A percentile compares a stretch with the other conserved stretches of the same genome.
These are phyloP conservation scores for Marmota flaviventris DNA, from an alignment of 2,113 vertebrate genomes.

Conservation along the genomic window DNA sequence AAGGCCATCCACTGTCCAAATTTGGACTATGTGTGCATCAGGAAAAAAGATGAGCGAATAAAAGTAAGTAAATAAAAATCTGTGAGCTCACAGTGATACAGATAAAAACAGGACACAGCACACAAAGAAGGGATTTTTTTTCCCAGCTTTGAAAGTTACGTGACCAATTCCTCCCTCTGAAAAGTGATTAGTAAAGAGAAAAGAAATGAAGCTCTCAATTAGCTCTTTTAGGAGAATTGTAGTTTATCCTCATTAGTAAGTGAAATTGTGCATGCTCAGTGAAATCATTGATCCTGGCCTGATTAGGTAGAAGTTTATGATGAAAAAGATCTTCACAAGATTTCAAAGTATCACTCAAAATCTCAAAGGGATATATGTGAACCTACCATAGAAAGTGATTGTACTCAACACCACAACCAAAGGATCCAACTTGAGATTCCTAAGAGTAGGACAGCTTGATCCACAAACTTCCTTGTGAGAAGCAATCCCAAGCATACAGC, in stretches of 20 bases:
- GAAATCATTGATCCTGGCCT: neutral
- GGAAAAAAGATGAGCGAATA: neutral
- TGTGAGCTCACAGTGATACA: neutral
- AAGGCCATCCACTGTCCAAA: neutral
- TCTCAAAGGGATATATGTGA: neutral
- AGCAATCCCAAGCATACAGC: neutral
- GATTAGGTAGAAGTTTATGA: neutral
- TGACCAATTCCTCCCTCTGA: neutral
- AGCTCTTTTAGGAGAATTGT: neutral
- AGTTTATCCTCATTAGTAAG: neutral
- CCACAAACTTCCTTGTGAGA: neutral
- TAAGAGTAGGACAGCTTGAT: neutral
- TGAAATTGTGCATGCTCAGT: neutral
- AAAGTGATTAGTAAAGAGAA: neutral
- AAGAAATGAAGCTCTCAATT: neutral
- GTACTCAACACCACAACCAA: neutral
- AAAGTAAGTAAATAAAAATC: neutral
- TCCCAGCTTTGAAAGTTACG: neutral
- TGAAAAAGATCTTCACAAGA: neutral
- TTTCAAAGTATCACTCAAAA: conserved; percentile 17
- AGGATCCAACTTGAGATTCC: neutral
- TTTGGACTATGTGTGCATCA: neutral
- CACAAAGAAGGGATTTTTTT: neutral
- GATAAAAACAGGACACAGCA: neutral
- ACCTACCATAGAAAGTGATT: neutral